Conservation (phyloP, 1,140 invertebrate species). For the Drosophila simulans region DNA sequence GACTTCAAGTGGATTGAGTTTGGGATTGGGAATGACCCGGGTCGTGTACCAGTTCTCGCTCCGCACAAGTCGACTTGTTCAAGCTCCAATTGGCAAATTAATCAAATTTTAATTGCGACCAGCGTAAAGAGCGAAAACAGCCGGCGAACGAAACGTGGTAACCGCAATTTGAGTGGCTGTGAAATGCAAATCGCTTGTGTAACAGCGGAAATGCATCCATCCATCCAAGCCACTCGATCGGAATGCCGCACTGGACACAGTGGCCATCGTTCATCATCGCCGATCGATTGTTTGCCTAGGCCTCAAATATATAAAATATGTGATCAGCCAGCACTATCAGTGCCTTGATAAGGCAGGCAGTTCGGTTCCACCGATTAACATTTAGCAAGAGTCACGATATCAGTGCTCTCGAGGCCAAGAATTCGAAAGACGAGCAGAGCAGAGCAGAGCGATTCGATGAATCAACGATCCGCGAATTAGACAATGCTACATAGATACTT, state of each 20-base stretch:
- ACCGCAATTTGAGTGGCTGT: slow-evolving; percentile 42
- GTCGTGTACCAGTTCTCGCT: slow-evolving; percentile 49
- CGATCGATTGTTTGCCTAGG: slow-evolving; percentile 26
- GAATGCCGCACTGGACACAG: slow-evolving; percentile 32
- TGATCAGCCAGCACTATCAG: slow-evolving; percentile 9
- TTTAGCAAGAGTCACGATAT: slow-evolving; percentile 16
- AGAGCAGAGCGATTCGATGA: slow-evolving; percentile 12
- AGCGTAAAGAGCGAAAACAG: slow-evolving; percentile 11
- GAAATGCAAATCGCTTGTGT: slow-evolving; percentile 57
- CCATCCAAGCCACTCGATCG: slow-evolving; percentile 40
- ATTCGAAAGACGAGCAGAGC: slow-evolving; percentile 12
- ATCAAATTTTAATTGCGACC: slow-evolving; percentile 54
- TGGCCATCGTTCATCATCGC: slow-evolving; percentile 43
- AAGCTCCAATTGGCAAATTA: slow-evolving; percentile 73
- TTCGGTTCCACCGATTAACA: slow-evolving; percentile 3
- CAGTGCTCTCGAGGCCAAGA: neutral
- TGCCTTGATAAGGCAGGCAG: slow-evolving; percentile 17
- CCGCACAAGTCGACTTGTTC: slow-evolving; percentile 46
- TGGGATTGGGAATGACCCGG: slow-evolving; percentile 23
- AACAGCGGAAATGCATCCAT: slow-evolving; percentile 53
- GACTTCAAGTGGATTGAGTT: neutral
- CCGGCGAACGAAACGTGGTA: slow-evolving; percentile 21
- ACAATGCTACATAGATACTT: slow-evolving; percentile 22
- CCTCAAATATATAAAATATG: slow-evolving; percentile 9
- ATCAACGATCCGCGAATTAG: slow-evolving; percentile 35